Conservation (phyloP, 2,888 invertebrate species). For the Geophilus truncorum region DNA sequence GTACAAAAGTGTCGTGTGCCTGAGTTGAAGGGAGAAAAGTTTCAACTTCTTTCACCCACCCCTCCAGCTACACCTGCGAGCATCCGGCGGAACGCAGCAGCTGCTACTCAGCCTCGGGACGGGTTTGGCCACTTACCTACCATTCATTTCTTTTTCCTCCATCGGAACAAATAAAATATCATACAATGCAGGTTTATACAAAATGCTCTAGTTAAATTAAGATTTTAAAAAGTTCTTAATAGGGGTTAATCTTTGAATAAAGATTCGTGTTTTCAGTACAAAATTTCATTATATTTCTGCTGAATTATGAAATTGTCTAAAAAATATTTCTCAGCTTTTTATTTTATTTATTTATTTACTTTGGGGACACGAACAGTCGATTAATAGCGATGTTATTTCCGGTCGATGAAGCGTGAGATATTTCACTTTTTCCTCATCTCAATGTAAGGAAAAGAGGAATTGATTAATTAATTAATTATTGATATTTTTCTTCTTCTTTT, state of each 20-base stretch:
- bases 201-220: too few species aligned
- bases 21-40: not conserved
- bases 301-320: too few species aligned
- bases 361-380: not conserved
- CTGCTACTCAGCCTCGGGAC: not conserved
- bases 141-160: too few species aligned
- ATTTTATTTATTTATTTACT: not conserved
- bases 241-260: too few species aligned
- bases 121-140: not conserved
- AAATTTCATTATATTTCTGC: too few species aligned
- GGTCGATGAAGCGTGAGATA: not conserved
- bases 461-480: not conserved
- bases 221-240: too few species aligned
- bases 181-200: too few species aligned
- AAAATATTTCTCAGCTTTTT: not conserved
- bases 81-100: not conserved
- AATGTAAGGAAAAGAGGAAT: not conserved
- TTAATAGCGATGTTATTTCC: not conserved
- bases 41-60: not conserved
- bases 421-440: not conserved
- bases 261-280: too few species aligned
- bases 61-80: slow-evolving; percentile 8
- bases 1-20: not conserved
- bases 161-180: too few species aligned
- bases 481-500: too few species aligned